Evolutionary conservation across 2,888 invertebrate species (phyloP), one percentile per base, ranked within the genome.

Genomic region (Bellardia pandia): DNA sequence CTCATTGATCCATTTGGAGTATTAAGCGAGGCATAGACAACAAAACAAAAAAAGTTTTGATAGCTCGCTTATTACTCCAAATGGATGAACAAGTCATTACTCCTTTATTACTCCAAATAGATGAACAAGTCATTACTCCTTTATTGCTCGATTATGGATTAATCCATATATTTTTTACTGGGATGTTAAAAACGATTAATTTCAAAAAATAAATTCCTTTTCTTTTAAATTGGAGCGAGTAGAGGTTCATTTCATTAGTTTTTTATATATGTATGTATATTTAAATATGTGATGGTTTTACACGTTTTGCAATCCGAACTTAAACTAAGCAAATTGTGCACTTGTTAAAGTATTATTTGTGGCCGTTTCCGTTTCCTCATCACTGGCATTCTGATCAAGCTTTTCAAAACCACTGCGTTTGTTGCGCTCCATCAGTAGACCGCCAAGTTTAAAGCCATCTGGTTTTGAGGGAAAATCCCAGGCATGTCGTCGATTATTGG

Each of bases 371-470:
- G 94, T 94, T 3, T 95, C 95, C 89, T 95, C 95, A 90, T 96
- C 96, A 33, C 95, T 96, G 91, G 96, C 96, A 90, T 95, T 95
- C 13, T 96, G 95, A 89, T 95, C 95, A 7, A 96, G 95, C 90
- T 96, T 94, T 85, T 96, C 95, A 93, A 96, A 96, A 23, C 94
- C 94, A 64, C 92, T 92, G 8, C 92, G 92, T 85, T 93, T 93
- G 53, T 95, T 93, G 88, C 96, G 95, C 82, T 91, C 90, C 88
- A 92, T 89, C 82, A 96, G 92, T 88, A 96, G 92, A 30, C 95
- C 95, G 0, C 96, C 95, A 48, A 96, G 93, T 91, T 96, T 96
- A 93, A 96, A 96, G 91, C 95, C 92, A 71, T 94, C 94, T 1
- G 93, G 94, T 94, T 95, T 95, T 93, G 80, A 94, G 92, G 56